Evolutionary conservation across 2,797 vertebrate species (phyloP), one percentile per base, ranked within the genome.

Genomic region (Microctenopoma steveboyesi): DNA sequence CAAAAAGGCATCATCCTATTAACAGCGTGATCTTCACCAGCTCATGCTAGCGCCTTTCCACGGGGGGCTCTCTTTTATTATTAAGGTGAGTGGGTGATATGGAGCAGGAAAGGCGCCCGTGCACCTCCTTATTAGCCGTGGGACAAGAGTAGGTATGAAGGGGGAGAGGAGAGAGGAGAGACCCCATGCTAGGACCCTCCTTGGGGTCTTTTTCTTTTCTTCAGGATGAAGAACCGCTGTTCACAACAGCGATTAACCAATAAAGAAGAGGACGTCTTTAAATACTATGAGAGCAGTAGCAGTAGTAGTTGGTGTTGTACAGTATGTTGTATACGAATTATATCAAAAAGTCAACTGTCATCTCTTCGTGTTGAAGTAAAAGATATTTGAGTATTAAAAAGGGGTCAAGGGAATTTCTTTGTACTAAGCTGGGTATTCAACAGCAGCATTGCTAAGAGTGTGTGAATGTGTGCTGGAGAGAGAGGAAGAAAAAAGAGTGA

Each of bases 1-100:
- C 85, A 96, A 97, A 96, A 97, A 98, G 96, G 96, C 96, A 98
- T 98, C 97, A 98, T 98, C 97, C 97, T 96, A 97, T 98, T 98
- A 98, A 96, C 95, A 95, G 82, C 96, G 94, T 96, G 96, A 97
- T 98, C 96, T 98, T 95, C 95, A 95, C 67, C 95, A 91, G 94
- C 96, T 97, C 96, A 96, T 96, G 95, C 95, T 76, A 95, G 96
- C 96, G 95, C 93, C 94, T 95, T 96, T 96, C 93, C 96, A 97
- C 95, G 94, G 96, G 96, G 95, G 95, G 92, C 96, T 97, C 95
- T 95, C 93, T 89, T 77, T 87, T 86, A 90, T 91, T 89, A 88
- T 88, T 47, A 88, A 86, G 87, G 89, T 88, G 88, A 91, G 90
- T 84, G 86, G 88, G 81, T 91, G 89, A 92, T 88, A 83, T 84